A percentile compares a stretch with the other conserved stretches of the same genome.
Evolutionary conservation across 2,797 vertebrate genomes (phyloP).

Genomic region (Catostomus latipinnis): DNA sequence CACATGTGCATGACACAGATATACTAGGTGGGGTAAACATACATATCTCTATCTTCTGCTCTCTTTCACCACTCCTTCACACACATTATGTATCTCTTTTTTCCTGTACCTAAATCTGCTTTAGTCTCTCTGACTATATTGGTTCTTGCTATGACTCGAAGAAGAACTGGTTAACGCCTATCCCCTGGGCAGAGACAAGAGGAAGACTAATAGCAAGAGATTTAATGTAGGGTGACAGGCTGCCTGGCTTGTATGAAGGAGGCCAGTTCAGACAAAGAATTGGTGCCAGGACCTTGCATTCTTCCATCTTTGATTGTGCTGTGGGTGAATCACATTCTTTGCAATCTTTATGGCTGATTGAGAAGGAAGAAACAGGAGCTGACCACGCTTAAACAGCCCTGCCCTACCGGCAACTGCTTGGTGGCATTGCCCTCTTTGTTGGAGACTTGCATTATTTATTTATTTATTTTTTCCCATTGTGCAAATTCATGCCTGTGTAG

Average conservation of each 20-base stretch:
- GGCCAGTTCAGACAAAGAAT: slow-evolving; percentile 39
- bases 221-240: slow-evolving; percentile 75
- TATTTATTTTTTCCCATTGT: slow-evolving; percentile 44
- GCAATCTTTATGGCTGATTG: slow-evolving; percentile 35
- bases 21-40: slow-evolving; percentile 67
- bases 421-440: slow-evolving; percentile 43
- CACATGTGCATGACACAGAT: slow-evolving; percentile 69
- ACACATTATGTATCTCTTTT: slow-evolving; percentile 12
- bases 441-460: slow-evolving; percentile 47
- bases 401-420: neutral
- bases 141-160: neutral
- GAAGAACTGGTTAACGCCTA: slow-evolving; percentile 49
- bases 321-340: slow-evolving; percentile 34
- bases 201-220: slow-evolving; percentile 64
- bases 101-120: slow-evolving; percentile 13
- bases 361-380: slow-evolving; percentile 34
- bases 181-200: slow-evolving; percentile 51
- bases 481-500: slow-evolving; percentile 24
- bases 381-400: slow-evolving; percentile 24
- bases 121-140: slow-evolving; percentile 31
- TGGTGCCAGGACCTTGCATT: slow-evolving; percentile 45
- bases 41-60: slow-evolving; percentile 17
- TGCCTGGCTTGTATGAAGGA: slow-evolving; percentile 56
- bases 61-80: too few relatives aligned
- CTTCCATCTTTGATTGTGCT: slow-evolving; percentile 32